These are phyloP conservation scores for Phoeniculus purpureus DNA, from an alignment of 2,797 vertebrate species.

Conservation along the genomic window DNA sequence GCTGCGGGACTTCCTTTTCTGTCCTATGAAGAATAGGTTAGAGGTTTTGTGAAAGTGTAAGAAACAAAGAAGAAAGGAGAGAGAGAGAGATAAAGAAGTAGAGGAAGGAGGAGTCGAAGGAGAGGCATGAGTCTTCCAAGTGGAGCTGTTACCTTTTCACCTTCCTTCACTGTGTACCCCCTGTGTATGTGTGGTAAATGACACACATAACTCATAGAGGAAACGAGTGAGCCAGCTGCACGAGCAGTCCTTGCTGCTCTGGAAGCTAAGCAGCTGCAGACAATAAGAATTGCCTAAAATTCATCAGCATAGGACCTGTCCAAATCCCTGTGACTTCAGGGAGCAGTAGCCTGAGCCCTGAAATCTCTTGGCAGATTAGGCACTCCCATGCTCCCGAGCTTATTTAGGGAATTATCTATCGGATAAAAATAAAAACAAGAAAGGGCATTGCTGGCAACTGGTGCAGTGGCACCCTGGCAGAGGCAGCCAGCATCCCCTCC, in stretches of 20 bases:
- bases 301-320: neutral
- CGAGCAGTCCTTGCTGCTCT: neutral
- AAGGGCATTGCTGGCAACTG: neutral
- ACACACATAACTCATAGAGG: neutral
- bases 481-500: neutral
- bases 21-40: neutral
- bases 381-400: neutral
- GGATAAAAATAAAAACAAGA: neutral
- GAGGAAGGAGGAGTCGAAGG: neutral
- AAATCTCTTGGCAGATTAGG: neutral
- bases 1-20: accelerated
- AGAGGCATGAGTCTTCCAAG: neutral
- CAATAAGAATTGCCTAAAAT: conserved; percentile 11
- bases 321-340: neutral
- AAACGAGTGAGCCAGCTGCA: neutral
- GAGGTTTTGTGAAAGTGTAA: neutral
- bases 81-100: neutral
- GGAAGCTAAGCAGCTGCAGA: neutral
- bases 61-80: neutral
- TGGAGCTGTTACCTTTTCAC: neutral
- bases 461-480: neutral
- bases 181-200: neutral
- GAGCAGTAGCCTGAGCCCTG: neutral
- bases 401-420: neutral
- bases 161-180: neutral